Conservation (phyloP, 1,140 invertebrate species). For the Contarinia nasturtii region DNA sequence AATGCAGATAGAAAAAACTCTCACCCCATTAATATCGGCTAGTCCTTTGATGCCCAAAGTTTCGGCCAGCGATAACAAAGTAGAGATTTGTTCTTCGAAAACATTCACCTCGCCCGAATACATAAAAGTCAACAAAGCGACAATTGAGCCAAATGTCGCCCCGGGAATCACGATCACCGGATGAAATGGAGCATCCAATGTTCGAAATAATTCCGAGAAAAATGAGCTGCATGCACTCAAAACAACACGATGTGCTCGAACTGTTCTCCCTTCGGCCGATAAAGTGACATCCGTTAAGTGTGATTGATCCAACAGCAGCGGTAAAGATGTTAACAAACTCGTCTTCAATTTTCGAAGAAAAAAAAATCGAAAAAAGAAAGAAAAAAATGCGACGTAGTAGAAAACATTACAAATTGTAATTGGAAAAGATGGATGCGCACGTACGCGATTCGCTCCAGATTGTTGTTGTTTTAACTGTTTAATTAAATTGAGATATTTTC, state of each 20-base stretch:
- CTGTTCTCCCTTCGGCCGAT: conserved; percentile 55
- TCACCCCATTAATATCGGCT: conserved; percentile 57
- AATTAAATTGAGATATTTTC: neutral
- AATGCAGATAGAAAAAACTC: conserved; percentile 6
- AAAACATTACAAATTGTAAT: neutral
- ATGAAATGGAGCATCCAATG: conserved; percentile 48
- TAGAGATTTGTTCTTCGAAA: conserved; percentile 59
- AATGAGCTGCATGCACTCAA: conserved; percentile 82
- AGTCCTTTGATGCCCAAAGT: conserved; percentile 70
- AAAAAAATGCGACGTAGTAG: neutral
- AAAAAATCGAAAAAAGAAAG: neutral
- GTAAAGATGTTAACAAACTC: conserved; percentile 65
- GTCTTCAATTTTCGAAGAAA: conserved; percentile 24
- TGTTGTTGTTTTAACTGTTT: neutral
- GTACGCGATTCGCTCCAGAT: neutral
- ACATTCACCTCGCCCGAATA: conserved; percentile 83
- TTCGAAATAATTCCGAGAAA: conserved; percentile 72
- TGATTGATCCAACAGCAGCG: conserved; percentile 61
- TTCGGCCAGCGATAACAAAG: conserved; percentile 63
- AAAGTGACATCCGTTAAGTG: conserved; percentile 79
- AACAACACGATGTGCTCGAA: conserved; percentile 72
- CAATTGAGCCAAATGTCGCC: conserved; percentile 57
- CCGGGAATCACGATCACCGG: conserved; percentile 68
- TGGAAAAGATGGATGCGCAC: neutral
- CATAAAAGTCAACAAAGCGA: conserved; percentile 74